Evolutionary conservation across 1,140 invertebrate species (phyloP).

Genomic region (Spodoptera litura): DNA sequence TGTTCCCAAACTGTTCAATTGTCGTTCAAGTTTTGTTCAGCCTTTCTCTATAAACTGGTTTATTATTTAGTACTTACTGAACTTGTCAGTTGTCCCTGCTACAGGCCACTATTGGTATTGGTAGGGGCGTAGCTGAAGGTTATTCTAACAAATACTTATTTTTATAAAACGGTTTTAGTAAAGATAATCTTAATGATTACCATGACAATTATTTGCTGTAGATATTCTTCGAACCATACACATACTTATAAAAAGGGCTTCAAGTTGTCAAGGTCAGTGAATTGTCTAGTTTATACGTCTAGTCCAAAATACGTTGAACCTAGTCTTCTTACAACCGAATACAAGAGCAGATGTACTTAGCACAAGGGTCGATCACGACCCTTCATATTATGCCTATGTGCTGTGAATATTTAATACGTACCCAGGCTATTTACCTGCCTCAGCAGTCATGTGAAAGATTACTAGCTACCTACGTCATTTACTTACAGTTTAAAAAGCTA

Average conservation of each 20-base stretch:
- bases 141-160: no score
- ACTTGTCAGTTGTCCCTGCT: no score
- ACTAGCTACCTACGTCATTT: neutral
- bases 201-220: no score
- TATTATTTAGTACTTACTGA: no score
- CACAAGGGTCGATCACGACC: neutral
- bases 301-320: neutral
- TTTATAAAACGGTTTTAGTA: no score
- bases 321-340: neutral
- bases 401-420: neutral
- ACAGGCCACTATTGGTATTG: no score
- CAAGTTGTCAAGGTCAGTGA: neutral
- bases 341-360: neutral
- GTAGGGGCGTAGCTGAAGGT: no score
- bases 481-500: neutral
- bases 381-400: neutral
- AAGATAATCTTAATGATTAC: no score
- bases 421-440: no score
- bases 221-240: no score
- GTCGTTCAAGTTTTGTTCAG: neutral
- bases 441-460: no score
- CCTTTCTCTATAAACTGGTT: neutral
- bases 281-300: neutral
- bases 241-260: no score
- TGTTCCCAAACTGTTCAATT: conserved; percentile 17